phyloP scores from a whole-genome alignment of 2,113 vertebrate genomes.

The Plecturocebus donacophilus region DNA sequence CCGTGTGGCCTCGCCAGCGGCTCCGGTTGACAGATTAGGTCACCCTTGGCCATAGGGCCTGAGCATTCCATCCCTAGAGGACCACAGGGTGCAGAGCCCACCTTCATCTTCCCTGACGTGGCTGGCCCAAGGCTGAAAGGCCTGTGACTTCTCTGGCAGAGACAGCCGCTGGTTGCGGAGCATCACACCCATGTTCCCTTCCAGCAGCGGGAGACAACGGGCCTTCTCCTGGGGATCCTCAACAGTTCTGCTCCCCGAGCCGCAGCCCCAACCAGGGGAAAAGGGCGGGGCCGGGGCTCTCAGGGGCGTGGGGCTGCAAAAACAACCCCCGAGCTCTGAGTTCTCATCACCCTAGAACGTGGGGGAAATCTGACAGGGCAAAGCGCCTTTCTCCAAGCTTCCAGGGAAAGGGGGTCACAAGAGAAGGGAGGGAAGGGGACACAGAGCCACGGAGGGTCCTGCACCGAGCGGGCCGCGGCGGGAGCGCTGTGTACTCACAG shows the following conservation, averaged over 20 bases:
- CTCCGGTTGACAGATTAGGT: neutral
- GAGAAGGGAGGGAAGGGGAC: neutral
- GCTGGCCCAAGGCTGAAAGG: neutral
- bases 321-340: neutral
- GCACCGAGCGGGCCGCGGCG: neutral
- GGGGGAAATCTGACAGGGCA: neutral
- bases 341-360: neutral
- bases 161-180: neutral
- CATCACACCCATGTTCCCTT: neutral
- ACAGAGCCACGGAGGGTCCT: neutral
- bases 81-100: neutral
- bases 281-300: neutral
- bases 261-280: accelerated
- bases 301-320: neutral
- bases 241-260: neutral
- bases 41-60: neutral
- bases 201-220: neutral
- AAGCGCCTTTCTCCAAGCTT: neutral
- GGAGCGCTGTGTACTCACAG: constrained; percentile 69
- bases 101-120: neutral
- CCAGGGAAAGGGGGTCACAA: neutral
- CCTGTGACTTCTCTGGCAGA: neutral
- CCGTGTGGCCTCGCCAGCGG: neutral
- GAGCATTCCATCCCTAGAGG: neutral
- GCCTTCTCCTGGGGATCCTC: neutral